A percentile compares a stretch with the other conserved stretches of the same genome.
phyloP scores from a whole-genome alignment of 2,797 vertebrate genomes.

The Heteromormyrus szaboi region DNA sequence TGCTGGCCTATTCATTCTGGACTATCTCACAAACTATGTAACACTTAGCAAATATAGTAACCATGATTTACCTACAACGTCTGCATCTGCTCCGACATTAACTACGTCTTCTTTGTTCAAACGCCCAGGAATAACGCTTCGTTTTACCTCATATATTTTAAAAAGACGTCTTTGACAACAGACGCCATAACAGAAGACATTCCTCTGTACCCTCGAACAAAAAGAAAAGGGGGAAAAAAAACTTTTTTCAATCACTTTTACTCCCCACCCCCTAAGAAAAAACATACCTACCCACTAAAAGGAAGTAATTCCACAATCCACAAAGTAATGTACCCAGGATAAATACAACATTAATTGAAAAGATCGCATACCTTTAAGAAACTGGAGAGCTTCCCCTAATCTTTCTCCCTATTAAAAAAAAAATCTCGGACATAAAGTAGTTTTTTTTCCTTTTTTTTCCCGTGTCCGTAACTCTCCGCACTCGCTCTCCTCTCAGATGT shows the following conservation, averaged over 20 bases:
- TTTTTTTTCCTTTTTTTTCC: conserved; percentile 36
- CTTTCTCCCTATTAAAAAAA: conserved; percentile 22
- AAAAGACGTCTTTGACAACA: not conserved
- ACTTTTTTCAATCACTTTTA: conserved; percentile 61
- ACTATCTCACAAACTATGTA: conserved; percentile 9
- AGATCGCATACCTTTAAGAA: conserved; percentile 45
- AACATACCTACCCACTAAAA: conserved; percentile 38
- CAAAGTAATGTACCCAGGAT: not conserved
- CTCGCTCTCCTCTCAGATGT: conserved; percentile 48
- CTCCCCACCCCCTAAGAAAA: conserved; percentile 45
- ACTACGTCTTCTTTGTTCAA: not conserved
- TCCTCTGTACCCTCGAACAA: conserved; percentile 29
- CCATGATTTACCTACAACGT: conserved; percentile 8
- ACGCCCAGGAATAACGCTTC: not conserved
- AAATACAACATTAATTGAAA: not conserved
- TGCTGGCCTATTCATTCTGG: conserved; percentile 24
- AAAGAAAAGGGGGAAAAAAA: conserved; percentile 26
- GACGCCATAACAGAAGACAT: conserved; percentile 21
- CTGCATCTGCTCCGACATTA: not conserved
- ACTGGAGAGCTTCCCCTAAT: not conserved
- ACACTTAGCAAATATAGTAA: not conserved
- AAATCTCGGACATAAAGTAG: conserved; percentile 33
- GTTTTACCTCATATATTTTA: not conserved
- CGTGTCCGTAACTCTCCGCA: conserved; percentile 35
- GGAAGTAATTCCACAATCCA: conserved; percentile 20